Evolutionary conservation across 2,888 invertebrate species (phyloP).

Genomic region (Drosophila atroscutellata): DNA sequence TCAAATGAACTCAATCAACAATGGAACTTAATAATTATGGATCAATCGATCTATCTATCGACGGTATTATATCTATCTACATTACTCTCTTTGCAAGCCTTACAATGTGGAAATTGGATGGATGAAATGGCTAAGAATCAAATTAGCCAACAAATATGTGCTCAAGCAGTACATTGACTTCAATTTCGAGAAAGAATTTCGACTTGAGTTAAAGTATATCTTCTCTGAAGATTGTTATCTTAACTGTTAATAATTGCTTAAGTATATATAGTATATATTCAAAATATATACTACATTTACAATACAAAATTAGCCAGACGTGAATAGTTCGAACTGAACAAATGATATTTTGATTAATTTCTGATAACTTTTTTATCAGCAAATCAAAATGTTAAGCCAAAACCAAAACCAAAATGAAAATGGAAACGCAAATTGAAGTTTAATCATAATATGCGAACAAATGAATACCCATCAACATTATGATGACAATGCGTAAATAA

Average conservation of each 20-base stretch:
- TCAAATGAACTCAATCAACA: background rate
- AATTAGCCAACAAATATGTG: background rate
- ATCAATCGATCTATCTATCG: background rate
- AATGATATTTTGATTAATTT: background rate
- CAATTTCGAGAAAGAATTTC: background rate
- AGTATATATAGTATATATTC: background rate
- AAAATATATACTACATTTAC: too few species aligned
- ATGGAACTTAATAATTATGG: background rate
- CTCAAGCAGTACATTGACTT: background rate
- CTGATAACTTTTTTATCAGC: background rate
- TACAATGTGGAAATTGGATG: background rate
- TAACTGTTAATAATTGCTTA: background rate
- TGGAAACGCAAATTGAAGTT: slow-evolving; percentile 28
- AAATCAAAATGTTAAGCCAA: slow-evolving; percentile 21
- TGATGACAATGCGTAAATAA: slow-evolving; percentile 38
- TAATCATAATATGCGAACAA: slow-evolving; percentile 12
- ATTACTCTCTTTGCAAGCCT: background rate
- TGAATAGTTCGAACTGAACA: background rate
- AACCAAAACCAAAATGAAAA: slow-evolving; percentile 20
- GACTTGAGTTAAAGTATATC: background rate
- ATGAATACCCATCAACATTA: slow-evolving; percentile 43
- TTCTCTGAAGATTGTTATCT: background rate
- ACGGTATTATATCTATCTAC: background rate
- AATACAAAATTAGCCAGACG: background rate
- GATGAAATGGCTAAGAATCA: background rate